Evolutionary conservation across 2,113 vertebrate genomes (phyloP).

Genomic region (Psilopsiagon aurifrons): DNA sequence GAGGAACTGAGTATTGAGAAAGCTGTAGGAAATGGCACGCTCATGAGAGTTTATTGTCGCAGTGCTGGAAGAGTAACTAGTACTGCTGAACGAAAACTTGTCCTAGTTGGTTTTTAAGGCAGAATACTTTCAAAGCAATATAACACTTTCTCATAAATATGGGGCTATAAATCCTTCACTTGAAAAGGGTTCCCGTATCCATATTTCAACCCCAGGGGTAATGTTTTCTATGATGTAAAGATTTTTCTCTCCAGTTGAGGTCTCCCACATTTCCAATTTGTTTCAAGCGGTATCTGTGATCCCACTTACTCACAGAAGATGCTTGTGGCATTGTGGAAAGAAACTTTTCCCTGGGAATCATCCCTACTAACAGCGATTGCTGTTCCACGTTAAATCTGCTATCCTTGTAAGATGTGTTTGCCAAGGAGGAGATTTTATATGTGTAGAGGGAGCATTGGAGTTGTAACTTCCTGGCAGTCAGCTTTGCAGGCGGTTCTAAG

Average conservation of each 20-base stretch:
- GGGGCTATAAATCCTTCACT: conserved; percentile 4
- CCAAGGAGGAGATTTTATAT: conserved; percentile 38
- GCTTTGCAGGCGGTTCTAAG: conserved; percentile 25
- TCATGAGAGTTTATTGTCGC: neutral
- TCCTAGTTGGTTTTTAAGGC: neutral
- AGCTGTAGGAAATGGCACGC: neutral
- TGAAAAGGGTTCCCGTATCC: conserved; percentile 7
- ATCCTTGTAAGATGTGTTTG: conserved; percentile 26
- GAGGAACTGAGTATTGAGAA: neutral
- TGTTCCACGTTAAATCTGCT: neutral
- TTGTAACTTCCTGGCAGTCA: conserved; percentile 31
- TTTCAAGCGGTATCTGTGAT: neutral
- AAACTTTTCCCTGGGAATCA: conserved; percentile 18
- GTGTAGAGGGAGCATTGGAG: neutral
- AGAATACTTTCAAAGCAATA: conserved; percentile 4
- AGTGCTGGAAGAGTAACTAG: neutral
- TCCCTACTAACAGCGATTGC: neutral
- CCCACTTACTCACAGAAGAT: neutral
- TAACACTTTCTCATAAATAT: conserved; percentile 20
- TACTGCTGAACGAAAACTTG: neutral
- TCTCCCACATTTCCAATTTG: neutral
- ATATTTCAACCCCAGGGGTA: conserved; percentile 6
- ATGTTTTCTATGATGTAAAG: conserved; percentile 20
- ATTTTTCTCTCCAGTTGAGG: neutral
- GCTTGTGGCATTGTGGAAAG: neutral